Evolutionary conservation across 2,113 vertebrate species (phyloP).

Genomic region (Chlorodrepanis virens): DNA sequence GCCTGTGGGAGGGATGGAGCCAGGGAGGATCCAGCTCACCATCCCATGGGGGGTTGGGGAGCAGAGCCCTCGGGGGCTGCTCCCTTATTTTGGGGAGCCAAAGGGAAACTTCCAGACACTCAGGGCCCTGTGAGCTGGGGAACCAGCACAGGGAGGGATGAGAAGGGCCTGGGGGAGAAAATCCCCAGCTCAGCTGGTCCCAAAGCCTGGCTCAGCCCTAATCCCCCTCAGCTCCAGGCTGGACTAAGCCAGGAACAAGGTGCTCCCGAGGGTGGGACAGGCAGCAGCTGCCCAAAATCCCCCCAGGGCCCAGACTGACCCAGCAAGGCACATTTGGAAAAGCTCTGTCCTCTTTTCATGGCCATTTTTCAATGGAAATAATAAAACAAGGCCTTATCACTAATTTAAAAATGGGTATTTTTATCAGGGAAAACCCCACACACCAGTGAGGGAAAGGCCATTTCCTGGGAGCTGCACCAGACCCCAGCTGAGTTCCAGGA

Average conservation of each 20-base stretch:
- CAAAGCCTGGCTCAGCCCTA: background rate
- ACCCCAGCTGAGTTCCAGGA: background rate
- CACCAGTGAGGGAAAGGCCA: background rate
- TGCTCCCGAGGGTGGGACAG: background rate
- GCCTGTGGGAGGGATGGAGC: background rate
- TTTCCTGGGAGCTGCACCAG: background rate
- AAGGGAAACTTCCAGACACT: background rate
- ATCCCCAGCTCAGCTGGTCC: background rate
- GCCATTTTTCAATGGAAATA: background rate
- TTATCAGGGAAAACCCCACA: background rate
- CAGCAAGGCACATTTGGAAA: accelerated
- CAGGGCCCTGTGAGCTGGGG: background rate
- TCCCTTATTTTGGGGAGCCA: background rate
- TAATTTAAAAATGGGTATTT: accelerated
- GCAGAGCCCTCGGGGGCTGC: background rate
- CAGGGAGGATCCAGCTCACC: background rate
- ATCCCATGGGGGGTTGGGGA: background rate
- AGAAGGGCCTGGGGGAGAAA: background rate
- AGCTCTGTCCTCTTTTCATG: background rate
- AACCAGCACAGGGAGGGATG: background rate
- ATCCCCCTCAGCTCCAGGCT: background rate
- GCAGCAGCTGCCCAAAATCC: background rate
- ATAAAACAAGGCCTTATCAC: background rate
- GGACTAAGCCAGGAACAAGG: background rate
- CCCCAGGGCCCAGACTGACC: background rate